Conservation (phyloP, 2,797 vertebrate genomes). For the Karalla daura region DNA sequence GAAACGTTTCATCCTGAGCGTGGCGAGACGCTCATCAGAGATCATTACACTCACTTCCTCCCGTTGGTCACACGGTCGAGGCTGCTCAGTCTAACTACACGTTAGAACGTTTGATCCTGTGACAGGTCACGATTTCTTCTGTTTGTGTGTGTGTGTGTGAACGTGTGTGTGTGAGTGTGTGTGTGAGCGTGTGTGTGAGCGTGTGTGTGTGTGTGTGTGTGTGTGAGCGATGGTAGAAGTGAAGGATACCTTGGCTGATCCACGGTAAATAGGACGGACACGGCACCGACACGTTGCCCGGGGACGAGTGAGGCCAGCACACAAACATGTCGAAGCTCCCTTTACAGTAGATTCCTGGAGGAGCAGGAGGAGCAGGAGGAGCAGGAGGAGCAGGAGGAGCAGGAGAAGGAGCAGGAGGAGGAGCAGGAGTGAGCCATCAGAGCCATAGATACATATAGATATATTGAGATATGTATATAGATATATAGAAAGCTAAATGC, state of each 20-base stretch:
- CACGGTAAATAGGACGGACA: slow-evolving; percentile 93
- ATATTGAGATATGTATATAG: too few species aligned
- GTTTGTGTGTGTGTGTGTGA: neutral
- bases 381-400: too few species aligned
- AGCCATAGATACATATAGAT: too few species aligned
- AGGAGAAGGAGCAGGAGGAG: too few species aligned
- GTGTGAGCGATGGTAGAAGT: neutral
- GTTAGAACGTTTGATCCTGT: neutral
- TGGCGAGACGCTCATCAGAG: too few species aligned
- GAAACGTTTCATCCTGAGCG: too few species aligned
- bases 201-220: neutral
- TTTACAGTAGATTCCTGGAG: slow-evolving; percentile 89
- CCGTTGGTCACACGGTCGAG: too few species aligned
- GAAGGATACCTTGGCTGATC: slow-evolving; percentile 78
- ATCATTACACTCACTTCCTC: too few species aligned
- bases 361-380: slow-evolving; percentile 21
- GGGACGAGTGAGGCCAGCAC: slow-evolving; percentile 93
- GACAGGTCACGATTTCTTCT: too few species aligned
- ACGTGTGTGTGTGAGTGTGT: neutral
- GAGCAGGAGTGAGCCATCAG: too few species aligned
- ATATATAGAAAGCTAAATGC: too few species aligned
- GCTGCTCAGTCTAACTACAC: neutral
- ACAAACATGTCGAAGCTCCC: slow-evolving; percentile 90
- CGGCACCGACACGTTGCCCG: slow-evolving; percentile 92
- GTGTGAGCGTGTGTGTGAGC: neutral